These are phyloP conservation scores for Drosophila novamexicana DNA, from an alignment of 1,140 invertebrate genomes.

Conservation along the genomic window DNA sequence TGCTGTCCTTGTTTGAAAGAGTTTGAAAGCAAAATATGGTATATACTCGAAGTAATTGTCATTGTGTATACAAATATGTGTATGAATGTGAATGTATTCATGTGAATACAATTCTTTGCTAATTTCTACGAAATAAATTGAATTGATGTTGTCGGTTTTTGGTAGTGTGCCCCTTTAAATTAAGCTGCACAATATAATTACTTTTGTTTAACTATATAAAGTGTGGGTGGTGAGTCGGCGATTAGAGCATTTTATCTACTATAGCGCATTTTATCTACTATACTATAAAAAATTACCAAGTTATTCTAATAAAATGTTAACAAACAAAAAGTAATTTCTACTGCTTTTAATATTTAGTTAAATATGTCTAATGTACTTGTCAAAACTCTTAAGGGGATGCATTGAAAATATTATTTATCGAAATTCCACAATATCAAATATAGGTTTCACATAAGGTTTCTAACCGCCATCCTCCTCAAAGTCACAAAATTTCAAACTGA, in stretches of 20 bases:
- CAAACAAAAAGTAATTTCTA: background rate
- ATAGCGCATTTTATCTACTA: constrained; percentile 42
- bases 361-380: background rate
- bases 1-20: constrained; percentile 29
- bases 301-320: too few species aligned
- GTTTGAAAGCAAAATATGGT: constrained; percentile 35
- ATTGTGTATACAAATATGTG: constrained; percentile 23
- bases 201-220: background rate
- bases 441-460: constrained; percentile 19
- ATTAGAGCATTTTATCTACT: constrained; percentile 39
- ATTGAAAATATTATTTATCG: constrained; percentile 1
- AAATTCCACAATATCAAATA: constrained; percentile 3
- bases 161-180: background rate
- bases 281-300: constrained; percentile 3
- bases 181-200: constrained; percentile 22
- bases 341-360: background rate
- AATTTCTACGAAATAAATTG: constrained; percentile 1
- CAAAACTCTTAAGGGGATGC: constrained; percentile 10
- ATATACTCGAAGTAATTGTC: constrained; percentile 20
- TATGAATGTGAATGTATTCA: constrained; percentile 10
- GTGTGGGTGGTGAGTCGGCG: constrained; percentile 25
- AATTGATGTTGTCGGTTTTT: background rate
- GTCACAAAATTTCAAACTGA: constrained; percentile 21
- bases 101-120: constrained; percentile 15
- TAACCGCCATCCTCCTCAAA: constrained; percentile 39